These are phyloP conservation scores for Chaetura pelagica DNA, from an alignment of 2,113 vertebrate genomes.

Conservation along the genomic window DNA sequence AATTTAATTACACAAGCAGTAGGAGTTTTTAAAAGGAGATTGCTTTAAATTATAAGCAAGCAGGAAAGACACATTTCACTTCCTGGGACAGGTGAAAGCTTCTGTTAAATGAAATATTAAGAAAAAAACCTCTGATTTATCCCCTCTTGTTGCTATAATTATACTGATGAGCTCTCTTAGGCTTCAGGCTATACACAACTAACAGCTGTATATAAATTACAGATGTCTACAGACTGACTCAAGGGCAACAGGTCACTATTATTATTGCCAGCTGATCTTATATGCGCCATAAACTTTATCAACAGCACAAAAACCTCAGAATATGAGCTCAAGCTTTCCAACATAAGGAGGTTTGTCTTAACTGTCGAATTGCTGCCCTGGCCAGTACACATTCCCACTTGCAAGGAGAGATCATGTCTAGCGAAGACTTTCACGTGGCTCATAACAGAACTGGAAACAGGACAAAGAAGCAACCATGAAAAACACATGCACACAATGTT, in stretches of 20 bases:
- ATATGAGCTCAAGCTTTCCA: neutral
- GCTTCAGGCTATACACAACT: neutral
- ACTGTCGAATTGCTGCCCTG: neutral
- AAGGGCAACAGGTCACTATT: neutral
- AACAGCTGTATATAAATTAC: slow-evolving; percentile 19
- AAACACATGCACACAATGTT: neutral
- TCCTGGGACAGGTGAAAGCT: neutral
- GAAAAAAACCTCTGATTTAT: neutral
- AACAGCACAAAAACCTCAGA: neutral
- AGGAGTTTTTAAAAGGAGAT: neutral
- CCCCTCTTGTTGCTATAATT: neutral
- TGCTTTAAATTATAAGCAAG: neutral
- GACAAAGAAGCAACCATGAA: neutral
- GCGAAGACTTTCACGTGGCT: fast-evolving
- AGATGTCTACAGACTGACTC: neutral
- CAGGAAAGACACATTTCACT: neutral
- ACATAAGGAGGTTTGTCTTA: neutral
- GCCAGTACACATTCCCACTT: neutral
- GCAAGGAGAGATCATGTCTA: neutral
- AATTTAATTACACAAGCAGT: neutral
- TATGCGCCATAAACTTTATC: neutral
- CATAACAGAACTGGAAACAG: neutral
- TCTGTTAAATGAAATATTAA: neutral
- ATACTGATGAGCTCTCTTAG: neutral
- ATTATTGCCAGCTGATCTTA: slow-evolving; percentile 38